phyloP scores from a whole-genome alignment of 2,797 vertebrate species.

The Gadopsis marmoratus region DNA sequence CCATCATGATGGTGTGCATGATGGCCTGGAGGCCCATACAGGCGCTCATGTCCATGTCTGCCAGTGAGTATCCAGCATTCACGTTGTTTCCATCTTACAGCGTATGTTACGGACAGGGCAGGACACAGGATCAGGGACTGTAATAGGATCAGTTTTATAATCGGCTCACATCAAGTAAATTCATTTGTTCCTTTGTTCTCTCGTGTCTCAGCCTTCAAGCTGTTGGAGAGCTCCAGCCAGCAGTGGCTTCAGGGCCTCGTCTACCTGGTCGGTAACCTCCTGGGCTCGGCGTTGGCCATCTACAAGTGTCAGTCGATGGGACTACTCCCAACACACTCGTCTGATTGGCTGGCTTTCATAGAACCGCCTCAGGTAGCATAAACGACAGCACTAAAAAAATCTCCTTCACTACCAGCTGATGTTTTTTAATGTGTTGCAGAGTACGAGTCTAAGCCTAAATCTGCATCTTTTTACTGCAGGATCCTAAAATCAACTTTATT shows the following conservation, averaged over 20 bases:
- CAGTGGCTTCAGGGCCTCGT: conserved; percentile 96
- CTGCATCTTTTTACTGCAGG: no score
- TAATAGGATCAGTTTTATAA: background rate
- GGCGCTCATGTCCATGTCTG: conserved; percentile 96
- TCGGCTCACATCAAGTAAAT: background rate
- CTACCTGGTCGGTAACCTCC: conserved; percentile 94
- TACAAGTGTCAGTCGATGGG: conserved; percentile 99
- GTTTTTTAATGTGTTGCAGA: background rate
- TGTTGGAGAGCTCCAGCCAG: conserved; percentile 97
- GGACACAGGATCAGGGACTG: background rate
- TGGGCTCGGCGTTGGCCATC: conserved; percentile 93
- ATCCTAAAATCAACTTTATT: background rate
- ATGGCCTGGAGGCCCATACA: conserved; percentile 99
- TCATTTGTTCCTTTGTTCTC: background rate
- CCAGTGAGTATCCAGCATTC: conserved; percentile 84
- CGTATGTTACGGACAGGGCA: background rate
- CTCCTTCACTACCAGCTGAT: background rate
- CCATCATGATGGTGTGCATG: conserved; percentile 99
- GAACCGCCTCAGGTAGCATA: conserved; percentile 92
- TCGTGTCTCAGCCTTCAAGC: conserved; percentile 89
- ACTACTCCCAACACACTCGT: conserved; percentile 94
- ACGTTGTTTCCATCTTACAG: background rate
- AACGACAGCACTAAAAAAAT: background rate
- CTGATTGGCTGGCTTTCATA: conserved; percentile 97
- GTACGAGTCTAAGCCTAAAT: no score